Conservation (phyloP, 2,888 invertebrate genomes). For the Lordiphosa fenestrarum region DNA sequence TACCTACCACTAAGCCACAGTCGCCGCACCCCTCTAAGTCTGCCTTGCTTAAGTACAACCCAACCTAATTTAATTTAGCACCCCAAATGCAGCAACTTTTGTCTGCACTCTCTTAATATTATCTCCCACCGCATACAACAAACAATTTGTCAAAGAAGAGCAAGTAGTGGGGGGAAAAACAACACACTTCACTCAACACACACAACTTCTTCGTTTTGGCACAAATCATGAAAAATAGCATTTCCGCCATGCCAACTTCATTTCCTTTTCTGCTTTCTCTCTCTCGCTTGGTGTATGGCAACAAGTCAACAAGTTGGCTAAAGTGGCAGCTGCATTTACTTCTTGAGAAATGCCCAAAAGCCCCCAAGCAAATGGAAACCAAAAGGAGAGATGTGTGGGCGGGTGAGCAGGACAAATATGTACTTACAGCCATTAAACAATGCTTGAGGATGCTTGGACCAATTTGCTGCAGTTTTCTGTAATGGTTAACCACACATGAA, state of each 20-base stretch:
- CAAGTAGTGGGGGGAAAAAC: slow-evolving; percentile 4
- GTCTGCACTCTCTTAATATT: slow-evolving; percentile 30
- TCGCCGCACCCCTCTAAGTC: no score
- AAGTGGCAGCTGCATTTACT: slow-evolving; percentile 59
- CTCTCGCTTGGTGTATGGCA: slow-evolving; percentile 21
- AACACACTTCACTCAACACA: slow-evolving; percentile 5
- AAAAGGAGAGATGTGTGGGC: background rate
- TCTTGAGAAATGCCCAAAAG: slow-evolving; percentile 42
- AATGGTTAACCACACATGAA: slow-evolving; percentile 20
- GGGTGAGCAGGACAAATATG: slow-evolving; percentile 39
- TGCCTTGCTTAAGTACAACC: no score
- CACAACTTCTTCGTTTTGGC: background rate
- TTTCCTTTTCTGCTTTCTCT: slow-evolving; percentile 38
- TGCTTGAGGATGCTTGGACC: slow-evolving; percentile 45
- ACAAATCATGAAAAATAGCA: slow-evolving; percentile 57
- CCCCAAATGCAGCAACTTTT: no score
- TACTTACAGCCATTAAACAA: slow-evolving; percentile 46
- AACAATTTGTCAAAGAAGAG: slow-evolving; percentile 40
- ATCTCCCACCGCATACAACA: slow-evolving; percentile 20
- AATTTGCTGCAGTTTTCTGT: slow-evolving; percentile 36
- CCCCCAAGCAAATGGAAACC: slow-evolving; percentile 9
- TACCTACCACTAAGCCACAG: no score
- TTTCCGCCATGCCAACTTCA: slow-evolving; percentile 67
- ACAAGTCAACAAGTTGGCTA: slow-evolving; percentile 67
- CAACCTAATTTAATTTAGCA: no score